Base-by-base conservation (phyloP, 1,140 invertebrate species). In the Choristoneura fumiferana region DNA sequence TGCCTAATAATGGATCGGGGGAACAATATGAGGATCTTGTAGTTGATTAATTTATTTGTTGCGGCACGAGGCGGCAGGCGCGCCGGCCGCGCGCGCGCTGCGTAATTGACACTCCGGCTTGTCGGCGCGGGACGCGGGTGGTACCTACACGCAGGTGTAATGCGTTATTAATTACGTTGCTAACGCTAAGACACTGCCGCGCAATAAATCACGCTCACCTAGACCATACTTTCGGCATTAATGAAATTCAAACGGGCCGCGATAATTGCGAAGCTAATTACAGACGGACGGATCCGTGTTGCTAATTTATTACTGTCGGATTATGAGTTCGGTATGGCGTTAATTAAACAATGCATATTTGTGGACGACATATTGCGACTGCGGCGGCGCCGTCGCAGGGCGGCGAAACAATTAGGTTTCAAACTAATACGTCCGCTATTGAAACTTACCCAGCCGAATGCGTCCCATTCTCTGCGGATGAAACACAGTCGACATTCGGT, bases 261-360 rank as follows among this genome's bases (percentile, higher is more conserved):
- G 76, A 82, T 88, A 88, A 88, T 88, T 86, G 85, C 83, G 83
- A 75, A 80, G 75, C 81, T 86, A 86, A 86, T 88, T 84, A 88
- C 79, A 71, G 65, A 71, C 77, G 81, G 73, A 73, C 81, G 78
- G 74, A 69, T 69, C 72, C 22, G 22, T 29, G 22, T 66, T 67
- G 78, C 76, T 81, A 78, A 86, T 88, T 84, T 85, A 88, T 88
- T 81, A 88, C 73, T 88, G 85, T 88, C 85, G 81, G 83, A 85
- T 88, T 88, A 88, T 84, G 85, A 88, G 85, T 88, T 86, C 84
- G 78, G 77, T 78, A 80, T 77, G 70, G 76, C 79, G 73, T 78
- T 85, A 84, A 88, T 88, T 79, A 84, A 84, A 86, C 83, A 86
- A 49, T 84, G 83, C 77, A 82, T 85, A 79, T 82, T 83, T 81